These are phyloP conservation scores for Mobula hypostoma DNA, from an alignment of 2,113 vertebrate genomes.

Conservation along the genomic window DNA sequence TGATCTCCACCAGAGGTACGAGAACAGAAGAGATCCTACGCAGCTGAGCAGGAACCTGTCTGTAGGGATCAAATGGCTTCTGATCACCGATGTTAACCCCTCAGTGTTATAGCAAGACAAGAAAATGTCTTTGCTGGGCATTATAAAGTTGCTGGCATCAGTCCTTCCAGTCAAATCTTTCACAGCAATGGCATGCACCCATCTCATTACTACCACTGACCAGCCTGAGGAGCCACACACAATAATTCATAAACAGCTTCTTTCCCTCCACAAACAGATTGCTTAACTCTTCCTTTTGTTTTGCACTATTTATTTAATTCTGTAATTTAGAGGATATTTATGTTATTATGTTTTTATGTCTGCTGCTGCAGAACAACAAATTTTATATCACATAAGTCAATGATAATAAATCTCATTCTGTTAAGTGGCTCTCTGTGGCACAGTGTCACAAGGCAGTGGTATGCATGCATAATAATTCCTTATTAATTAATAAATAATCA, in stretches of 20 bases:
- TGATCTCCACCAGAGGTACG: conserved; percentile 43
- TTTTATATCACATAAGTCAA: too few relatives aligned
- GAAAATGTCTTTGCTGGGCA: conserved; percentile 51
- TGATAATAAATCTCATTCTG: too few relatives aligned
- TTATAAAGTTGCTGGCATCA: conserved; percentile 48
- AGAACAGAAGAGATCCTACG: conserved; percentile 25
- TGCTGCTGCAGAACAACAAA: too few relatives aligned
- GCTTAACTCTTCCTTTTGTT: too few relatives aligned
- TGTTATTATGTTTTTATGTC: too few relatives aligned
- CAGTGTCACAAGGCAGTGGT: conserved; percentile 24
- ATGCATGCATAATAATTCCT: neutral
- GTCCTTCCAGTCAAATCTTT: conserved; percentile 40
- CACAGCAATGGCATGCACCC: neutral
- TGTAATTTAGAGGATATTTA: too few relatives aligned
- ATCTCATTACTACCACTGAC: too few relatives aligned
- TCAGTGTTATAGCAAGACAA: conserved; percentile 59
- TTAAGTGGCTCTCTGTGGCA: neutral
- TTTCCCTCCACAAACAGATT: too few relatives aligned
- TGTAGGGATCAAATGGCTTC: conserved; percentile 42
- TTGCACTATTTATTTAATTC: too few relatives aligned
- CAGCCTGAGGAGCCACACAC: too few relatives aligned
- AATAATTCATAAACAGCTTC: too few relatives aligned
- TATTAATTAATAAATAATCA: conserved; percentile 29
- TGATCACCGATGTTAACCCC: conserved; percentile 48
- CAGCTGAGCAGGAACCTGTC: neutral